These are phyloP conservation scores for Pandemis heparana DNA, from an alignment of 2,888 invertebrate genomes.

Conservation along the genomic window DNA sequence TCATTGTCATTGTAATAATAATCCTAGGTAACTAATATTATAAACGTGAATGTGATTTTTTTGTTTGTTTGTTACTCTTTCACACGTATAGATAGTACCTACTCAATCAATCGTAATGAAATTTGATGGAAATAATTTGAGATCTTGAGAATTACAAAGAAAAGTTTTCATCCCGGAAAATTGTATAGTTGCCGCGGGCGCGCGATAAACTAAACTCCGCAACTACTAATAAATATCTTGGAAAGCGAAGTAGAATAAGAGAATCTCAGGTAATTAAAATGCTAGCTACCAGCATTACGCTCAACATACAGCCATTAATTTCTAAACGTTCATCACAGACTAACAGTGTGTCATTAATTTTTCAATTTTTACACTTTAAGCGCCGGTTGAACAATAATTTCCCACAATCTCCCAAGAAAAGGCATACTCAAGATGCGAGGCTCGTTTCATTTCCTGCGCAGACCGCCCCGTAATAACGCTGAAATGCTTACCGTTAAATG, in stretches of 20 bases:
- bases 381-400: conserved; percentile 6
- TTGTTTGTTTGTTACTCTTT: too few relatives aligned
- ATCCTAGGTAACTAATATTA: too few relatives aligned
- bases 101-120: too few relatives aligned
- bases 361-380: background rate
- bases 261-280: background rate
- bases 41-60: too few relatives aligned
- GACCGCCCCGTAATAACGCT: conserved; percentile 21
- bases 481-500: conserved; percentile 18
- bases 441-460: conserved; percentile 26
- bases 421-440: background rate
- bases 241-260: background rate
- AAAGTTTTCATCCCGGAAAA: too few relatives aligned
- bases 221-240: background rate
- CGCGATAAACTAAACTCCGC: too few relatives aligned
- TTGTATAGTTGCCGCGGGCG: too few relatives aligned
- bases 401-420: conserved; percentile 13
- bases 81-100: too few relatives aligned
- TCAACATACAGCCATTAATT: background rate
- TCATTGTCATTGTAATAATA: too few relatives aligned
- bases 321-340: background rate
- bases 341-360: background rate
- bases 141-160: too few relatives aligned
- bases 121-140: too few relatives aligned
- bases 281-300: background rate